Base-by-base conservation (phyloP, 2,797 vertebrate genomes). In the Bufotes viridis region DNA sequence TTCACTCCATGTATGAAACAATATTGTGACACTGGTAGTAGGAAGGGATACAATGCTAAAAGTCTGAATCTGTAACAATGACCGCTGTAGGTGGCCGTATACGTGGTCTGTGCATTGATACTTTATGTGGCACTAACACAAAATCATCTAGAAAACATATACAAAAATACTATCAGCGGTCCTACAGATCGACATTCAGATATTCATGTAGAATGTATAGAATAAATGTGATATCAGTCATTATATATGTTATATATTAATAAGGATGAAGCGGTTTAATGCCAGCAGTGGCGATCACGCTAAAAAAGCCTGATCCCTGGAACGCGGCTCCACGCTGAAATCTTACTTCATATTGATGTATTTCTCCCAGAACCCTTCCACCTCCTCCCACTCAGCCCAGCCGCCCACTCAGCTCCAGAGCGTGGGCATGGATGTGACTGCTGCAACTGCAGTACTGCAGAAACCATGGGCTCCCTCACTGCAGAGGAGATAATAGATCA, bases 401-500 rank as follows among this genome's bases (percentile, higher is more conserved):
- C 88, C 88, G 88, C 88, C 88, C 88, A 89, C 88, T 89, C 88
- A 89, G 85, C 84, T 83, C 84, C 42, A 51, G 57, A 82, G 88
- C 88, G 85, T 89, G 88, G 88, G 88, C 85, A 89, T 70, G 29
- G 53, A 89, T 82, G 69, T 85, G 83, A 89, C 88, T 86, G 88
- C 88, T 76, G 81, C 42, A 74, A 72, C 80, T 67, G 87, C 88
- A 85, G 74, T 69, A 89, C 85, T 89, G 88, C 88, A 89, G 88
- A 89, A 82, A 72, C 29, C 53, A 67, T 26, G 53, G 42, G 70
- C 79, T 82, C 57, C 22, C 83, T n/a, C 80, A 83, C 88, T 89
- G 88, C 88, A 89, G 87, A 88, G 87, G 74, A 86, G 84, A 89
- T 85, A 75, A 81, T 85, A 87, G 74, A 89, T 89, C 88, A 72